Base-by-base conservation (phyloP, 2,888 invertebrate genomes). In the Apotomis betuletana region DNA sequence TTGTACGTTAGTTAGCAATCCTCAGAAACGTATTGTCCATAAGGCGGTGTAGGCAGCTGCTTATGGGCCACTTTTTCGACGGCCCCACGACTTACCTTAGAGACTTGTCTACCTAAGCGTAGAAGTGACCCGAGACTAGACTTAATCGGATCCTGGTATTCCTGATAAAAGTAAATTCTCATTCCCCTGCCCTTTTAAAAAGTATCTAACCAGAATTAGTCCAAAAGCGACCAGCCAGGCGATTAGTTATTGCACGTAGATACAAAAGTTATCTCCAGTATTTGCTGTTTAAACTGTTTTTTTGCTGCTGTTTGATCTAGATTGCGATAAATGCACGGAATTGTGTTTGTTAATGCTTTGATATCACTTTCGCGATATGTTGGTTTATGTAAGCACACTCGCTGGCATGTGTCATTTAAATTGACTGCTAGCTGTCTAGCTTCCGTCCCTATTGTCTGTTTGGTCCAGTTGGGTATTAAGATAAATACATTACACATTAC, bases 281-380 rank as follows among this genome's bases (percentile, higher is more conserved):
- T 65, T 70, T 70, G 54, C 15, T 41, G 52, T n/a, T 49, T 38
- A 38, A 60, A 52, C 41, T 54, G 54, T 58, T 68, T 64, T 51
- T 67, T 67, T 60, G 70, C 61, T 62, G 41, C 62, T 69, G 69
- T 72, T 69, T 72, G 63, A 62, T 41, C 27, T n/a, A 54, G 69
- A 72, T 72, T 55, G 54, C 49, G 57, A 62, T 55, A 65, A 61
- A 58, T 51, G 49, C 51, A 44, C 58, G n/a, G 41, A 13, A 38
- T 10, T 13, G 54, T 57, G 60, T 67, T 70, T 61, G 65, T 44
- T 52, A 46, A 44, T 27, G 44, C 44, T 44, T 52, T 52, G n/a
- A 59, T 64, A 70, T 12, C 65, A 55, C 27, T 55, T 65, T 52
- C 59, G 13, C 27, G 54, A 55, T 4, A 59, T 27, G 51, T 57